Percentiles rank a stretch among this genome's conserved stretches.
Evolutionary conservation across 2,113 vertebrate species (phyloP).

Genomic region (Tachuris rubrigastra): DNA sequence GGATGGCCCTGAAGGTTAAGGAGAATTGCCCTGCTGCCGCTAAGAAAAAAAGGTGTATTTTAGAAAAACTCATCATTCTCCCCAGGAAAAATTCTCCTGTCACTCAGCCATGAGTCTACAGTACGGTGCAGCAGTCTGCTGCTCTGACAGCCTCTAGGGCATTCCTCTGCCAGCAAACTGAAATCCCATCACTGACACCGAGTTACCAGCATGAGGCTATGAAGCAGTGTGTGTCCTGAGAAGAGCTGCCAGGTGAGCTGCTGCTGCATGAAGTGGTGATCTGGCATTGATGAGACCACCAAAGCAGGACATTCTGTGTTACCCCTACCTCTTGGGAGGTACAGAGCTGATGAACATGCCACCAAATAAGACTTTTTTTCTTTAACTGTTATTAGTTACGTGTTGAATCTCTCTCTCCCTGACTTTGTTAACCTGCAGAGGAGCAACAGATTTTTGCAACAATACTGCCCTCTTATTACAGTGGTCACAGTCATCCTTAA

Average conservation of each 20-base stretch:
- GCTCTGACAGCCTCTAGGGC: neutral
- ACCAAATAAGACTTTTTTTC: neutral
- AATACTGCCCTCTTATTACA: neutral
- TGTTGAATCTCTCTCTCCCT: neutral
- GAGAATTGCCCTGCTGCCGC: neutral
- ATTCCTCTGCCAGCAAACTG: neutral
- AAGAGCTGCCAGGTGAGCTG: neutral
- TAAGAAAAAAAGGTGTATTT: neutral
- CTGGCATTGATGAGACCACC: neutral
- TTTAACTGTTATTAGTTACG: neutral
- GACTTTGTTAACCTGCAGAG: neutral
- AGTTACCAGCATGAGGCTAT: rapidly evolving
- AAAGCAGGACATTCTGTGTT: neutral
- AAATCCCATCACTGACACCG: neutral
- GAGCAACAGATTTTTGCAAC: neutral
- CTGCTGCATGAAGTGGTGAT: rapidly evolving
- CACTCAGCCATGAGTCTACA: rapidly evolving
- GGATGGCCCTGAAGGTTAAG: neutral
- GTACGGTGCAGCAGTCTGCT: neutral
- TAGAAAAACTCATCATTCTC: neutral
- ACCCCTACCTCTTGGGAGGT: neutral
- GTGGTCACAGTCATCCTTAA: neutral
- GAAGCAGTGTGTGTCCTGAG: neutral
- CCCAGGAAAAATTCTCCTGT: neutral
- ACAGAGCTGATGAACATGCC: neutral